Conservation (phyloP, 1,140 invertebrate genomes). For the Samia ricini region DNA sequence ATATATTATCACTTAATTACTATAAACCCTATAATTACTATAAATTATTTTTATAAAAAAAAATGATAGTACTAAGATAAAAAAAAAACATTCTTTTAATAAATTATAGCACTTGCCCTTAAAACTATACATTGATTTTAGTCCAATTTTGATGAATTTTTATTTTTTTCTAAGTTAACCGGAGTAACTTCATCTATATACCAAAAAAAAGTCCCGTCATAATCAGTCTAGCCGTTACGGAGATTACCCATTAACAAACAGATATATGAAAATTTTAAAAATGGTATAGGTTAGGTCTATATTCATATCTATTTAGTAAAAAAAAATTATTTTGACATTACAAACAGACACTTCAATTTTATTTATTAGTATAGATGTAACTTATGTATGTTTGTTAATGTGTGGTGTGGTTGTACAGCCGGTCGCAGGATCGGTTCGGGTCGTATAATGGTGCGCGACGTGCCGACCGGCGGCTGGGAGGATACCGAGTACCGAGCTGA, state of each 20-base stretch:
- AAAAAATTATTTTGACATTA: too few species aligned
- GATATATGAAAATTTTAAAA: not conserved
- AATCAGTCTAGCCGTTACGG: too few species aligned
- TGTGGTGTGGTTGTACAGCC: conserved; percentile 19
- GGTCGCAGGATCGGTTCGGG: conserved; percentile 87
- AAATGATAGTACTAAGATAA: not conserved
- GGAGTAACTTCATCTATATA: too few species aligned
- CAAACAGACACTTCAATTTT: too few species aligned
- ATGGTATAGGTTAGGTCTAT: too few species aligned
- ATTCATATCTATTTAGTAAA: too few species aligned
- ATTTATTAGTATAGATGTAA: too few species aligned
- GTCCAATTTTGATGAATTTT: not conserved
- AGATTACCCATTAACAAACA: not conserved
- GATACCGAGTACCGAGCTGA: conserved; percentile 75
- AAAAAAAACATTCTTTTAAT: not conserved
- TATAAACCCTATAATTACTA: not conserved
- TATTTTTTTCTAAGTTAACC: too few species aligned
- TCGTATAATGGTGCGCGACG: conserved; percentile 84
- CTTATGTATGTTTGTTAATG: too few species aligned
- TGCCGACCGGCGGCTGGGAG: conserved; percentile 60
- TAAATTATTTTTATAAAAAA: not conserved
- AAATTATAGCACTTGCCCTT: too few species aligned
- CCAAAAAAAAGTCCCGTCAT: too few species aligned
- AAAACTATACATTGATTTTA: too few species aligned
- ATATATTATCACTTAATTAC: not conserved